Percentiles rank a stretch among this genome's conserved stretches.
Evolutionary conservation across 1,140 invertebrate genomes (phyloP).

Genomic region (Elysia chlorotica): DNA sequence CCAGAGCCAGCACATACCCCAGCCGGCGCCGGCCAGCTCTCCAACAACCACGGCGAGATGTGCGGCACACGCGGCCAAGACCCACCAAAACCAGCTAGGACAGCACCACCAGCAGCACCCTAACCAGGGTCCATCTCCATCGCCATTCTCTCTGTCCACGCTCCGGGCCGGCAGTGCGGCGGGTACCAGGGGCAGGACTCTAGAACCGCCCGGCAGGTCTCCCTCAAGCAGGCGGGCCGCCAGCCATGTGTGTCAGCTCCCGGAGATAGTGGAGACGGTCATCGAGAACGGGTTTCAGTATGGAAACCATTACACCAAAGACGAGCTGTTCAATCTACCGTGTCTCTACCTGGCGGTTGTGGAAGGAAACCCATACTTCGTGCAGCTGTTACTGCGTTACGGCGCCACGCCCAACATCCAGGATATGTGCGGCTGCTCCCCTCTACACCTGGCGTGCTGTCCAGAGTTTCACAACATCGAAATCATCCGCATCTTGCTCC

Average conservation of each 20-base stretch:
- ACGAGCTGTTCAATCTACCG: constrained; percentile 65
- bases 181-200: too few relatives aligned
- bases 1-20: too few relatives aligned
- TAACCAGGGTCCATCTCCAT: not conserved
- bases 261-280: constrained; percentile 21
- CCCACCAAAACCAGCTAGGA: not conserved
- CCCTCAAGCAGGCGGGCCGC: not conserved
- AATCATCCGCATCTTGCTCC: constrained; percentile 65
- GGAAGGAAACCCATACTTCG: constrained; percentile 63
- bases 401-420: constrained; percentile 64
- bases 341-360: constrained; percentile 67
- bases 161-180: not conserved
- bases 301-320: constrained; percentile 57
- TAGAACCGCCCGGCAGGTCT: not conserved
- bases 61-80: too few relatives aligned
- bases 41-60: too few relatives aligned
- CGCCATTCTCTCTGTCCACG: not conserved
- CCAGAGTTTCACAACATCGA: constrained; percentile 65
- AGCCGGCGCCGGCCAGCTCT: too few relatives aligned
- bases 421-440: constrained; percentile 67
- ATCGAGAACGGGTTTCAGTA: constrained; percentile 18
- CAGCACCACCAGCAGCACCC: not conserved
- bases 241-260: constrained; percentile 3
- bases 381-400: constrained; percentile 66
- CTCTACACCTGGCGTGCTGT: constrained; percentile 66